These are phyloP conservation scores for Tolmerus cingulatus DNA, from an alignment of 2,888 invertebrate genomes.

Conservation along the genomic window DNA sequence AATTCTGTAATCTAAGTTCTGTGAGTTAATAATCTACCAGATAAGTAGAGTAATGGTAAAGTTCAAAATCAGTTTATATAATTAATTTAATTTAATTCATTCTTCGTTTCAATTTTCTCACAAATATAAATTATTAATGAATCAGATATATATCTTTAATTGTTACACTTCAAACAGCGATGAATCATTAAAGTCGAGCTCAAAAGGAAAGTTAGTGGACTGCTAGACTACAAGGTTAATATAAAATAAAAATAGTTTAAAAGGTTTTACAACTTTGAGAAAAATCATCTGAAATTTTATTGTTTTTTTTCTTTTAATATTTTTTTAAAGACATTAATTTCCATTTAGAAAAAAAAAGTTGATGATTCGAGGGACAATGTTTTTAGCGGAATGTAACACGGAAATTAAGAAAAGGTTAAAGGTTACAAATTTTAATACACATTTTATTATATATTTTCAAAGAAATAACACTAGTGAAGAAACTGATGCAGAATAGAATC, in stretches of 20 bases:
- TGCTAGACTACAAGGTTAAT: neutral
- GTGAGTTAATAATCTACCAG: neutral
- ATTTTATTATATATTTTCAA: neutral
- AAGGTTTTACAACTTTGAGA: neutral
- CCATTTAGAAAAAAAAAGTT: neutral
- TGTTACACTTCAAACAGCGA: neutral
- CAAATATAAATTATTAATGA: neutral
- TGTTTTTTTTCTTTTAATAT: neutral
- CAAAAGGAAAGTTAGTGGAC: neutral
- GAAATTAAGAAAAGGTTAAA: neutral
- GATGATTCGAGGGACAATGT: neutral
- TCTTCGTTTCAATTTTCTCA: neutral
- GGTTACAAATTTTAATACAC: neutral
- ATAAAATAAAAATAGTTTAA: neutral
- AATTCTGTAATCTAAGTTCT: neutral
- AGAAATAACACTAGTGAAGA: neutral
- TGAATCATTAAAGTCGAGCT: neutral
- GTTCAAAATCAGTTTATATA: neutral
- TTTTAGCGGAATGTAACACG: neutral
- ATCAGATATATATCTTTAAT: neutral
- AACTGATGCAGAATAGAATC: neutral
- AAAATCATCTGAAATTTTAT: neutral
- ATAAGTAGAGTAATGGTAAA: neutral
- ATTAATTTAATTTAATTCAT: neutral
- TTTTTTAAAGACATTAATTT: neutral